Conservation (phyloP, 35 echinoderm and acorn worm genomes). For the Lytechinus variegatus region DNA sequence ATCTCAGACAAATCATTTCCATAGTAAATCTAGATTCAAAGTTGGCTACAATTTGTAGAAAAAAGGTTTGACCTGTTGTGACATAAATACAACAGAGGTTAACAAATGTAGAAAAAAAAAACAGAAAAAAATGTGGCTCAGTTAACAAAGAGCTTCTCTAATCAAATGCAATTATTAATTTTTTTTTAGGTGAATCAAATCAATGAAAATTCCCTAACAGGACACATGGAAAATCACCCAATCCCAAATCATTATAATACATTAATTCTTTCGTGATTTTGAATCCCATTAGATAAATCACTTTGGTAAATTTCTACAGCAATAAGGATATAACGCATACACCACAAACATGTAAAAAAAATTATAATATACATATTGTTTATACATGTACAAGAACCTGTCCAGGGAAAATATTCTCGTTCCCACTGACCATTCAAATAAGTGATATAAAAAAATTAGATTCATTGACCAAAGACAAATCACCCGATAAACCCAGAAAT, state of each 20-base stretch:
- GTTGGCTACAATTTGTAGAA: background rate
- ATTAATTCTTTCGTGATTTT: background rate
- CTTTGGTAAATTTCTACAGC: slow-evolving; percentile 18
- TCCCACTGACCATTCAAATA: background rate
- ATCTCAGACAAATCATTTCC: background rate
- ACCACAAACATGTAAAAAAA: background rate
- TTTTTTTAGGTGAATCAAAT: background rate
- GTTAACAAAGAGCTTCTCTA: background rate
- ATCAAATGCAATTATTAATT: background rate
- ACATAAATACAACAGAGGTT: too few relatives aligned
- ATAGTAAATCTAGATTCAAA: background rate
- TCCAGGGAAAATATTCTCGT: background rate
- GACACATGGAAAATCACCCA: background rate
- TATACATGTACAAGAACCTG: background rate
- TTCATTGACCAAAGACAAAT: background rate
- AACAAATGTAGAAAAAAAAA: too few relatives aligned
- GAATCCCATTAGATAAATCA: background rate
- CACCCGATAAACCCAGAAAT: background rate
- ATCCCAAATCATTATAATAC: background rate
- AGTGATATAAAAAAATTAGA: background rate
- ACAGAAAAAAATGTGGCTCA: too few relatives aligned
- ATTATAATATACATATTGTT: background rate
- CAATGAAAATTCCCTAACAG: background rate
- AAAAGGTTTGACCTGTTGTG: too few relatives aligned
- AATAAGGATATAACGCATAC: background rate